Base-by-base conservation (phyloP, 2,797 vertebrate species). In the Ctenosaura bakeri region DNA sequence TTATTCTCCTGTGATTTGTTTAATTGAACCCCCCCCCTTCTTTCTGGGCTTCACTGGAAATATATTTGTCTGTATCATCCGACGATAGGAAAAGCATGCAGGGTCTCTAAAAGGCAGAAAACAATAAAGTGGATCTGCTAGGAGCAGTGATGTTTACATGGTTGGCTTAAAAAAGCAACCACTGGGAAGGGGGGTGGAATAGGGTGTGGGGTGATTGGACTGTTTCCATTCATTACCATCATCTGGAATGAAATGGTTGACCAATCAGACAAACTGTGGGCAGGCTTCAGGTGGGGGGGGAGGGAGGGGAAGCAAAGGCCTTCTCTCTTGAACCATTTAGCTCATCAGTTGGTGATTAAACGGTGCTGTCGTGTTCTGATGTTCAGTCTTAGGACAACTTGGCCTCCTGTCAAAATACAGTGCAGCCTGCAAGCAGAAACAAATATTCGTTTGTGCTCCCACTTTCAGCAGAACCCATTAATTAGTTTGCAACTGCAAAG, bases 391-490 rank as follows among this genome's bases (percentile, higher is more conserved):
- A 85, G 95, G 95, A 93, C 84, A 92, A 94, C 88, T 94, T 83
- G 91, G 84, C 90, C 95, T 94, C 88, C 94, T 95, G 94, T 96
- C 94, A 95, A 95, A 96, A 95, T 92, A 95, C 91, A 93, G 89
- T 79, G n/a, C 73, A 74, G 54, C 93, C 92, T 93, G 89, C 91
- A 95, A 95, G 93, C 88, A 94, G 92, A 93, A 95, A 93, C 87
- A 86, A 92, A 69, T 91, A 86, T 92, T 92, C 46, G 94, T 95
- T 96, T 95, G 74, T 90, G 86, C 90, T 90, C 52, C 89, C 90
- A 78, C 46, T 94, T 95, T 90, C 94, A 94, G 92, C 54, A 91
- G 69, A 52, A 91, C 77, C 78, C 59, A 85, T 80, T 94, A 92
- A 94, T 91, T 69, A 64, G 69, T 69, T 66, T 32, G 90, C 35